These are phyloP conservation scores for Bedellia somnulentella DNA, from an alignment of 2,888 invertebrate species.

Conservation along the genomic window DNA sequence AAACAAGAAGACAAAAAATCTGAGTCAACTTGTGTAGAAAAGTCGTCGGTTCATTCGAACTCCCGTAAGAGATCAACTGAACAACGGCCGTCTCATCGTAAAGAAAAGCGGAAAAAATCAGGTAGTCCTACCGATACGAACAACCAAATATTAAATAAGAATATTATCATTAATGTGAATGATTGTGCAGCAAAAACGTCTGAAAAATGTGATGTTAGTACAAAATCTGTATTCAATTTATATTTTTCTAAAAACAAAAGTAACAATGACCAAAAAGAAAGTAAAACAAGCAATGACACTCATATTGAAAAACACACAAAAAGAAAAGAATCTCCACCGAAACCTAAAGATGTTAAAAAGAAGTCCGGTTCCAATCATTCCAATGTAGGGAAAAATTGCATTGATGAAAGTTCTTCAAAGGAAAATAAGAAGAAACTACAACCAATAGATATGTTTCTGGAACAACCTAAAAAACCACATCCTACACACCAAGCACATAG, in stretches of 20 bases:
- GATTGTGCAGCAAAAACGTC: conserved; percentile 19
- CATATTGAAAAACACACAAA: not conserved
- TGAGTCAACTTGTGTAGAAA: conserved; percentile 13
- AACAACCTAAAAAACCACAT: conserved; percentile 27
- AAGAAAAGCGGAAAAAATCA: conserved; percentile 51
- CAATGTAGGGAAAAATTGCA: no score
- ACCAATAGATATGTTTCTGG: conserved; percentile 37
- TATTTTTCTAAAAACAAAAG: conserved; percentile 19
- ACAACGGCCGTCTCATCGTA: conserved; percentile 42
- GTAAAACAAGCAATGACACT: not conserved
- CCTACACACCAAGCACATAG: conserved; percentile 27
- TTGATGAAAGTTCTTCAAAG: no score
- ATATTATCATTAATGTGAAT: conserved; percentile 18
- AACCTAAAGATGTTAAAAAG: conserved; percentile 18
- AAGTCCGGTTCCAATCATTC: conserved; percentile 23
- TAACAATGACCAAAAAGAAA: not conserved
- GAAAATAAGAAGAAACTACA: conserved; percentile 34
- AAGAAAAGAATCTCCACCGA: conserved; percentile 5
- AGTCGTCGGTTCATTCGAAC: conserved; percentile 18
- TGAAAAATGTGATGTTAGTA: conserved; percentile 20
- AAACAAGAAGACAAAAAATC: conserved; percentile 16
- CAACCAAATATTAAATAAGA: conserved; percentile 20
- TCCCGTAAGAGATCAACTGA: conserved; percentile 40
- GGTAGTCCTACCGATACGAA: conserved; percentile 15
- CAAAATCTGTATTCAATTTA: conserved; percentile 24